phyloP scores from a whole-genome alignment of 2,888 invertebrate genomes.

The Mythimna vitellina region DNA sequence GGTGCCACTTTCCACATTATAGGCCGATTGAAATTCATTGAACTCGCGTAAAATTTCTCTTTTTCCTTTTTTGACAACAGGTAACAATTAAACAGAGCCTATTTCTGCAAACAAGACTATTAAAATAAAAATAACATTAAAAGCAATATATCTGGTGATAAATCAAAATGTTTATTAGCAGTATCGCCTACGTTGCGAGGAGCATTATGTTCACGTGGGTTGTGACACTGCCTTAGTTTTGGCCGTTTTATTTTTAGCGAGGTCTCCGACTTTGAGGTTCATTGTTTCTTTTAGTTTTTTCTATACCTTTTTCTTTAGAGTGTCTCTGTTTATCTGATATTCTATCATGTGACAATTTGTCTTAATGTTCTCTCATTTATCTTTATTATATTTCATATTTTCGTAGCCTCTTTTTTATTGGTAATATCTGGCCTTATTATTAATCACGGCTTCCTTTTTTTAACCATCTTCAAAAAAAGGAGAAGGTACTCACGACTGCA shows the following conservation, averaged over 20 bases:
- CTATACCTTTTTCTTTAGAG: background rate
- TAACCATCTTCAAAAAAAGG: no score
- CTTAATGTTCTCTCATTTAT: no score
- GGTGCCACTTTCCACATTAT: no score
- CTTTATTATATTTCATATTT: background rate
- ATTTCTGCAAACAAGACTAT: slow-evolving; percentile 40
- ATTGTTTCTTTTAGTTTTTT: slow-evolving; percentile 17
- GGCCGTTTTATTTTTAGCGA: slow-evolving; percentile 54
- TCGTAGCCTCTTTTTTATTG: no score
- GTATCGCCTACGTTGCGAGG: slow-evolving; percentile 67
- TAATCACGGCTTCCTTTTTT: no score
- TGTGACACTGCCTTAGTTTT: slow-evolving; percentile 44
- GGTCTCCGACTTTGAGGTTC: slow-evolving; percentile 21
- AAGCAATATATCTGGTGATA: slow-evolving; percentile 60
- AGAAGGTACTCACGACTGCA: no score
- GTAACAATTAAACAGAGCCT: slow-evolving; percentile 32
- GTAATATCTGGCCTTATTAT: no score
- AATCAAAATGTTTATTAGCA: slow-evolving; percentile 68
- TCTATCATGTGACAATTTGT: background rate
- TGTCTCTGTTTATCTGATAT: background rate
- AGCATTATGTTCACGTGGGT: slow-evolving; percentile 62
- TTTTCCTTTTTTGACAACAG: slow-evolving; percentile 6
- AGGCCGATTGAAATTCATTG: background rate
- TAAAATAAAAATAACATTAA: slow-evolving; percentile 52
- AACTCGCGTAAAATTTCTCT: background rate